These are phyloP conservation scores for Scomber japonicus DNA, from an alignment of 2,113 vertebrate genomes.

Conservation along the genomic window DNA sequence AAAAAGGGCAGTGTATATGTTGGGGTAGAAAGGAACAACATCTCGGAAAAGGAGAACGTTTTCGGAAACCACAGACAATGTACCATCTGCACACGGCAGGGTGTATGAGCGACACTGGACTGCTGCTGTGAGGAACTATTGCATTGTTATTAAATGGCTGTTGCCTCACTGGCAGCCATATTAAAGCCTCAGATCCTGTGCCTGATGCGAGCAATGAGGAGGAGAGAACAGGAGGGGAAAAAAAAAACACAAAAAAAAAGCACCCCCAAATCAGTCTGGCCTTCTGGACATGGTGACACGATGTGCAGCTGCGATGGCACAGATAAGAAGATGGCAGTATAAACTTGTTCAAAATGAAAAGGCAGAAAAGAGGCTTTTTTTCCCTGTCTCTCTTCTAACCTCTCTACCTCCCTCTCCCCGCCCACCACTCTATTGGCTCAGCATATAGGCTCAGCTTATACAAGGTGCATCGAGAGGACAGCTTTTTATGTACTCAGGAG, in stretches of 20 bases:
- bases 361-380: constrained; percentile 26
- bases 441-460: constrained; percentile 36
- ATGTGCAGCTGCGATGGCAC: constrained; percentile 67
- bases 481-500: constrained; percentile 44
- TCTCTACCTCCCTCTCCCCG: constrained; percentile 38
- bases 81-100: constrained; percentile 85
- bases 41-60: constrained; percentile 70
- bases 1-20: constrained; percentile 48
- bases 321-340: constrained; percentile 64
- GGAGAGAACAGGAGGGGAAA: constrained; percentile 22
- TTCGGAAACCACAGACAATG: constrained; percentile 82
- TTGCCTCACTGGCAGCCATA: constrained; percentile 83
- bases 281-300: constrained; percentile 74
- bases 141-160: constrained; percentile 86
- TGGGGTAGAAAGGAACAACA: constrained; percentile 42
- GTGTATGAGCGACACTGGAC: constrained; percentile 78
- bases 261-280: constrained; percentile 41
- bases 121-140: constrained; percentile 83
- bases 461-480: constrained; percentile 57
- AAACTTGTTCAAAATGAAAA: constrained; percentile 55
- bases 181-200: constrained; percentile 79
- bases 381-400: constrained; percentile 28
- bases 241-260: constrained; percentile 8
- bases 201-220: constrained; percentile 72
- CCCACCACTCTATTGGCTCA: constrained; percentile 64